phyloP scores from a whole-genome alignment of 2,888 invertebrate genomes.

The Lumbricus terrestris region DNA sequence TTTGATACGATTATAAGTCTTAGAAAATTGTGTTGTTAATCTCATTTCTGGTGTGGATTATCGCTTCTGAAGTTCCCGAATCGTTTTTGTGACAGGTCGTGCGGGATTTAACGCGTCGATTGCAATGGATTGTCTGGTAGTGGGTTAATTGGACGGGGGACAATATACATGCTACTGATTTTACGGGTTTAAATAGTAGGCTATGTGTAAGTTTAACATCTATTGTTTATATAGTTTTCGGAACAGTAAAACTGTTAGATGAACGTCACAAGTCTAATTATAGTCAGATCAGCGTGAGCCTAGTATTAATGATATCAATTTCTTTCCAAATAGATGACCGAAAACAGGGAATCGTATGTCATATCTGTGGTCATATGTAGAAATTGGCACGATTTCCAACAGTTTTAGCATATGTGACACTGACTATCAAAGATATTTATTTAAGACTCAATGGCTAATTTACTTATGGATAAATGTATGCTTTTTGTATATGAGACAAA shows the following conservation, averaged over 20 bases:
- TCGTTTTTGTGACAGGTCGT: background rate
- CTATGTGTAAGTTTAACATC: background rate
- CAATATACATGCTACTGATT: background rate
- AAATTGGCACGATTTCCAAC: background rate
- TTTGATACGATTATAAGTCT: background rate
- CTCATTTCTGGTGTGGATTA: background rate
- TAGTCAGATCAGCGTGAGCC: background rate
- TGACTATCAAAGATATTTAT: background rate
- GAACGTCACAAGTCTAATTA: background rate
- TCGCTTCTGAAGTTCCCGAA: background rate
- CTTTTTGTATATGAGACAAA: too few relatives aligned
- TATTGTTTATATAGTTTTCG: background rate
- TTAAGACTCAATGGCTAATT: background rate
- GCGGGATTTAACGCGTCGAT: background rate
- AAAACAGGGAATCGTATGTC: background rate
- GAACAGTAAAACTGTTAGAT: background rate
- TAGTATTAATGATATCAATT: background rate
- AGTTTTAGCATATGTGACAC: background rate
- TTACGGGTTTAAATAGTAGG: background rate
- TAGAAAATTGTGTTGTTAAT: background rate
- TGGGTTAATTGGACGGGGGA: background rate
- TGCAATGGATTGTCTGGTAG: background rate
- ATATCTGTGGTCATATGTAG: background rate
- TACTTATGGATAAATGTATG: background rate
- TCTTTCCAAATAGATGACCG: background rate